A percentile compares a stretch with the other conserved stretches of the same genome.
phyloP scores from a whole-genome alignment of 2,797 vertebrate genomes.

The Xerus rutilus region DNA sequence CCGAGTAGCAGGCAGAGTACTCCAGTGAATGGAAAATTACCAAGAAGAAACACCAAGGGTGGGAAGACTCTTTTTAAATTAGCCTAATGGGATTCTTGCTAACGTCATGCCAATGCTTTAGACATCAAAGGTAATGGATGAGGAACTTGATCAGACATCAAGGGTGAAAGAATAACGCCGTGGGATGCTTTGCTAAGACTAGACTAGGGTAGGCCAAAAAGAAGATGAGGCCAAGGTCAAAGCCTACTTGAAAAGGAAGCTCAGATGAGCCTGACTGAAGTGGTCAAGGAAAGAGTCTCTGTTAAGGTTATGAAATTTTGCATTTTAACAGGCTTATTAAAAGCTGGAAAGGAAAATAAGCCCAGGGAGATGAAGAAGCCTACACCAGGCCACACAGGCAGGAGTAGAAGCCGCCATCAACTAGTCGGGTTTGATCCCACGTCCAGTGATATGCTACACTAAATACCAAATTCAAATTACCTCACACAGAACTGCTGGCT shows the following conservation, averaged over 20 bases:
- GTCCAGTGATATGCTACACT: not conserved
- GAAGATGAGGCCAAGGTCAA: not conserved
- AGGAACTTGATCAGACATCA: not conserved
- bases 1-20: not conserved
- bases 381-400: not conserved
- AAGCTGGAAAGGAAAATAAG: not conserved
- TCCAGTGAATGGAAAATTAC: not conserved
- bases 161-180: not conserved
- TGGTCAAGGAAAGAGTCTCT: not conserved
- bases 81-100: not conserved
- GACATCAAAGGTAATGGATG: not conserved
- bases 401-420: not conserved
- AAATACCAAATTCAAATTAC: not conserved
- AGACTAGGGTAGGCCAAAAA: not conserved
- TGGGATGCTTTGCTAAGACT: not conserved
- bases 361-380: not conserved
- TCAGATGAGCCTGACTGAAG: too few species aligned
- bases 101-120: not conserved
- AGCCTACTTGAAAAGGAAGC: not conserved
- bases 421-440: not conserved
- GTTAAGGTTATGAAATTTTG: not conserved
- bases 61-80: not conserved
- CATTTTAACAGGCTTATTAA: not conserved
- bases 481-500: fast-evolving
- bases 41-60: not conserved